A percentile compares a stretch with the other conserved stretches of the same genome.
Evolutionary conservation across 2,888 invertebrate species (phyloP).

Genomic region (Yponomeuta malinellus): DNA sequence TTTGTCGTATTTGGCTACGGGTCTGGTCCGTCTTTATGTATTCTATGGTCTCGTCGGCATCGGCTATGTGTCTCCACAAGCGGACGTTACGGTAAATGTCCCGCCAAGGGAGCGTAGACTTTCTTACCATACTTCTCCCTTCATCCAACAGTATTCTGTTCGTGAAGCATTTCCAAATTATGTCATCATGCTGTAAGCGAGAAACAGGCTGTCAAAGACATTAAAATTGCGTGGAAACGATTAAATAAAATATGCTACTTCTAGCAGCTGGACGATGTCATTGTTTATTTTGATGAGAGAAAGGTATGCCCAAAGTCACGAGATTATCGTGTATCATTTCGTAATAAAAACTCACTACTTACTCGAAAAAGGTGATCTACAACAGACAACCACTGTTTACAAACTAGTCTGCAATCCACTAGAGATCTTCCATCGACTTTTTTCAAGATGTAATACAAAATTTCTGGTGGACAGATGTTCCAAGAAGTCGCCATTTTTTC

Average conservation of each 20-base stretch:
- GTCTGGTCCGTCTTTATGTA: slow-evolving; percentile 1
- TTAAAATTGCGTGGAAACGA: not conserved
- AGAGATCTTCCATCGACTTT: slow-evolving; percentile 31
- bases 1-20: slow-evolving; percentile 1
- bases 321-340: not conserved
- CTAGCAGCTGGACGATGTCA: not conserved
- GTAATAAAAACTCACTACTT: slow-evolving; percentile 14
- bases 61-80: not conserved
- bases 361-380: slow-evolving; percentile 35
- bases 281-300: not conserved
- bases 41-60: not conserved
- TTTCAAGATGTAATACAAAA: slow-evolving; percentile 35
- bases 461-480: slow-evolving; percentile 36
- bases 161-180: not conserved
- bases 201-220: not conserved
- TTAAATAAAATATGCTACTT: not conserved
- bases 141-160: not conserved
- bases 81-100: not conserved
- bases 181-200: not conserved
- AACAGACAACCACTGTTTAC: slow-evolving; percentile 34
- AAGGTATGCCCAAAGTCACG: not conserved
- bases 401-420: slow-evolving; percentile 36
- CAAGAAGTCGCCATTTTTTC: slow-evolving; percentile 21
- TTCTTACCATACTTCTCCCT: not conserved
- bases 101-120: not conserved